Conservation (phyloP, 2,797 vertebrate genomes). For the Otus scops region DNA sequence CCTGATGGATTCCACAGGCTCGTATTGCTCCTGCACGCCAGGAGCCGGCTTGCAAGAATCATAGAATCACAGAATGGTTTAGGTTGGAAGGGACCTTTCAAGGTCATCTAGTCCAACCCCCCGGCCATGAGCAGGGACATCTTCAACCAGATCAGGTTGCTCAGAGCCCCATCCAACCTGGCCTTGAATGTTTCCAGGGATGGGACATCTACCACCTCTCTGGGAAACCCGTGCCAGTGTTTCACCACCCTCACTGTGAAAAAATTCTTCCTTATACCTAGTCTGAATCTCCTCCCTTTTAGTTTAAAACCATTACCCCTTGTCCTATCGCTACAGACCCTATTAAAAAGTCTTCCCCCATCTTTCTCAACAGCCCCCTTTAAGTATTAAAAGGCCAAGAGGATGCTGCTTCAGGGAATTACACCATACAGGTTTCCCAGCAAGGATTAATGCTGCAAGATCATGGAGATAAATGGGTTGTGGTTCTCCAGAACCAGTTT, state of each 20-base stretch:
- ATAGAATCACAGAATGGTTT: rapidly evolving
- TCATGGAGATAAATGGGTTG: background rate
- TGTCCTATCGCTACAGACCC: rapidly evolving
- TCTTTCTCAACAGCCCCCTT: background rate
- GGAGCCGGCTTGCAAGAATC: background rate
- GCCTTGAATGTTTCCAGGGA: background rate
- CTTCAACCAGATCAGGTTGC: rapidly evolving
- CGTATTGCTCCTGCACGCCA: background rate
- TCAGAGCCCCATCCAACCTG: background rate
- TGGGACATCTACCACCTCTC: background rate
- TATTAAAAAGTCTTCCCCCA: background rate
- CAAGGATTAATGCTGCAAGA: background rate
- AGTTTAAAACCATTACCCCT: rapidly evolving
- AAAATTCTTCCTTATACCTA: rapidly evolving
- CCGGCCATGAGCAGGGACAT: rapidly evolving
- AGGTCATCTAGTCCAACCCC: rapidly evolving
- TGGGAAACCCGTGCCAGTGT: background rate
- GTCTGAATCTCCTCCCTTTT: rapidly evolving
- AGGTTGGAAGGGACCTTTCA: background rate
- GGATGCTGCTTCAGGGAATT: background rate
- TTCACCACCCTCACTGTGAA: rapidly evolving
- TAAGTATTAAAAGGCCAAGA: background rate
- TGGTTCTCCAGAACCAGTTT: background rate
- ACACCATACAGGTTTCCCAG: background rate
- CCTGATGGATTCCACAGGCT: background rate